Evolutionary conservation across 2,888 invertebrate genomes (phyloP), one percentile per base, ranked within the genome.

Genomic region (Drosophila helvetica): DNA sequence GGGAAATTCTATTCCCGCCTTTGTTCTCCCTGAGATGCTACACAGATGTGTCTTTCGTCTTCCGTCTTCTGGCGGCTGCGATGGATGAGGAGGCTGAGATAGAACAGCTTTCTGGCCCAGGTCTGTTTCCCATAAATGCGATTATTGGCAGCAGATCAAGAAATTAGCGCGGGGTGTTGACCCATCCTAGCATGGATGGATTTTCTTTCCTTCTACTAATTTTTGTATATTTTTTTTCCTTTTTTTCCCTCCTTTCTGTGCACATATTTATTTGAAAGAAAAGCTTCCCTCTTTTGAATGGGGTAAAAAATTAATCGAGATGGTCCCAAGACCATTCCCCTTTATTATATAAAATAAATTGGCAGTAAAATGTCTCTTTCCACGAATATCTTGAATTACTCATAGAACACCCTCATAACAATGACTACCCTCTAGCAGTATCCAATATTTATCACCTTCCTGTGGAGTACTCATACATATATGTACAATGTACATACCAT

Each of bases 61-160:
- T 30, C 30, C 1, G 12, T 33, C 33, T 15, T 5, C 6, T 15
- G 6, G 1, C 43, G 56, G 68, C 55, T 67, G 38, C 38, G 67
- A 43, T 27, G n/a, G 25, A 18, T 7, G n/a, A 48, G 52, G 48
- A 61, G 17, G 19, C 43, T 52, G 62, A 61, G 15, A 62, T 33
- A 45, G 17, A 42, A 42, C 46, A 55, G 63, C 51, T 48, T 53
- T 38, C 38, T 43, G 18, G 27, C 15, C 25, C 25, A 12, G 1
- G 17, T 15, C 3, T 55, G 70, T 22, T 61, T 54, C 42, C 55
- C 72, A 69, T 47, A 46, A 53, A 53, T 55, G 55, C 17, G 33
- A 55, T 54, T 66, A 54, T 67, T 67, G 67, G 67, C 67, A 69
- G 46, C 10, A 7, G 46, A 57, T 67, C 52, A 69, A 57, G 12